These are phyloP conservation scores for Coregonus sp. DNA, from an alignment of 2,797 vertebrate species.

Conservation along the genomic window DNA sequence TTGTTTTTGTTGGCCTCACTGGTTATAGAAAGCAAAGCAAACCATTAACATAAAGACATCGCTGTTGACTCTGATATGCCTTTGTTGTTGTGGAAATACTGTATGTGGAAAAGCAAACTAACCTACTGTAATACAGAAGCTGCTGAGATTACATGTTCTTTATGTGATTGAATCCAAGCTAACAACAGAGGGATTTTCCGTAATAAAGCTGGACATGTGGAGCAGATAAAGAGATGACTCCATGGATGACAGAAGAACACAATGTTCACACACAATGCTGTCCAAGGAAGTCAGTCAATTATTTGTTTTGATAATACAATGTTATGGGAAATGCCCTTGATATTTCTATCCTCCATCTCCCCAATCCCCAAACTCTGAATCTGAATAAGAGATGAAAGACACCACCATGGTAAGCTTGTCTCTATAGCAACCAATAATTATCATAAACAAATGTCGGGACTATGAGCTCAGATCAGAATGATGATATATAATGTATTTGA, in stretches of 20 bases:
- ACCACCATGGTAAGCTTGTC: constrained; percentile 8
- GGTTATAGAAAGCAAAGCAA: background rate
- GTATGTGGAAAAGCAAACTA: background rate
- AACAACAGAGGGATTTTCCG: background rate
- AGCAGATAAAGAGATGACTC: background rate
- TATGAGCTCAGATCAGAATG: background rate
- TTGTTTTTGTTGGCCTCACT: background rate
- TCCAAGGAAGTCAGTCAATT: background rate
- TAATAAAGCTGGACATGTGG: no score
- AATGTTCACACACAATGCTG: background rate
- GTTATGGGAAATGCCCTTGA: background rate
- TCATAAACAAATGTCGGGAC: background rate
- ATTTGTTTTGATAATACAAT: background rate
- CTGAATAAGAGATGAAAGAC: background rate
- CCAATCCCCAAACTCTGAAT: background rate
- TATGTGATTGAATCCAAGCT: background rate
- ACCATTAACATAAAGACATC: background rate
- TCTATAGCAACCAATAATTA: constrained; percentile 15
- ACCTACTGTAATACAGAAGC: background rate
- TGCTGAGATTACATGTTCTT: background rate
- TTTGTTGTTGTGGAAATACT: constrained; percentile 7
- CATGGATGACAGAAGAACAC: background rate
- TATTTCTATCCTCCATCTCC: background rate
- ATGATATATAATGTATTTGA: background rate
- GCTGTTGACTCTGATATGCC: constrained; percentile 7